Evolutionary conservation across 2,888 invertebrate genomes (phyloP), one percentile per base, ranked within the genome.

Genomic region (Eristalinus aeneus): DNA sequence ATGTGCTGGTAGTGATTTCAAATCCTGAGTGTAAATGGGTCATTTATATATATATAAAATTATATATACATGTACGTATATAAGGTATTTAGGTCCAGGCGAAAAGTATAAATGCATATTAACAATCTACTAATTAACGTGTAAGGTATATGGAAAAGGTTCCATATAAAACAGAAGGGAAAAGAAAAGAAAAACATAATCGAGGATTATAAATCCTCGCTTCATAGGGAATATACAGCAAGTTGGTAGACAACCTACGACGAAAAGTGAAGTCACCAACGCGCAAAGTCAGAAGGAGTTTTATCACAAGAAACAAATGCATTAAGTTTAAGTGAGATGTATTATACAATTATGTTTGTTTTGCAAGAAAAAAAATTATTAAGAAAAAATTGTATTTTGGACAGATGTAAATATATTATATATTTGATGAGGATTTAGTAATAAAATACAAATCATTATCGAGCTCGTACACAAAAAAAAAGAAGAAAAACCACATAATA

Each of bases 351-450:
- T 78, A 71, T 64, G 69, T 71, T 54, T 80, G 58, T 75, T 81
- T 74, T 75, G 61, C 46, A 46, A 77, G 67, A 39, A 54, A 60
- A 79, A 54, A 67, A 58, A 61, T 54, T 20, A 9, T 54, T 32
- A 46, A 36, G 34, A 61, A 46, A 46, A 71, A 16, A 63, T 23
- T 85, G 39, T 61, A 79, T 60, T n/a, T 71, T 81, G 74, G 81
- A 86, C 86, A 36, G 56, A 74, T 86, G 86, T 81, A 86, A 82
- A 85, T 85, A 86, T 71, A 79, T 32, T 81, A 86, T 78, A 85
- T 85, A 86, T 71, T 75, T 32, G 69, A 60, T 76, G 60, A 67
- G 74, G 32, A 73, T 77, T 69, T 77, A 77, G 46, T 71, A 68
- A 67, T 74, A 76, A 73, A 83, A 53, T 12, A 54, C 80, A 69